These are phyloP conservation scores for Denticeps clupeoides DNA, from an alignment of 2,797 vertebrate genomes.

Conservation along the genomic window DNA sequence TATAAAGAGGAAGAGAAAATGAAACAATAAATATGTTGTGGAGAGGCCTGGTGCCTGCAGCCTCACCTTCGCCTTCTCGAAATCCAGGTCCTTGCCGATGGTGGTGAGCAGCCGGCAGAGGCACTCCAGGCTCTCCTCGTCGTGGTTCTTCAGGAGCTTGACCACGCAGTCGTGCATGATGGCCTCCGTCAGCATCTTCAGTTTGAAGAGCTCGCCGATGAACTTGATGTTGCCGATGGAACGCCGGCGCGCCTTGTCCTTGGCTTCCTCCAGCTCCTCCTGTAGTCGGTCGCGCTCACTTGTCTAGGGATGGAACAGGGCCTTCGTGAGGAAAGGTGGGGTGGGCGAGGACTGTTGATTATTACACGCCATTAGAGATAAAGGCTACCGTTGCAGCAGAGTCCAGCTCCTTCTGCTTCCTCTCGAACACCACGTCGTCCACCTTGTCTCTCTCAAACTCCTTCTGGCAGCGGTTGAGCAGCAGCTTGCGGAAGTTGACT, in stretches of 20 bases:
- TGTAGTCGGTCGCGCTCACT: constrained; percentile 81
- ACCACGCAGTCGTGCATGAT: constrained; percentile 98
- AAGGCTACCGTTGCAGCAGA: constrained; percentile 70
- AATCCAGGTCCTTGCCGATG: constrained; percentile 95
- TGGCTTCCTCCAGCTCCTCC: constrained; percentile 83
- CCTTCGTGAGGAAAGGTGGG: background rate
- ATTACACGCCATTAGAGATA: background rate
- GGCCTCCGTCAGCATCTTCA: constrained; percentile 94
- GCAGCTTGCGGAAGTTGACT: constrained; percentile 91
- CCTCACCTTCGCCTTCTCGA: constrained; percentile 98
- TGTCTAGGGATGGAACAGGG: constrained; percentile 45
- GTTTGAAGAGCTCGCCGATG: constrained; percentile 94
- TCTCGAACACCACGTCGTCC: constrained; percentile 91
- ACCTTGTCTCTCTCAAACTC: constrained; percentile 97
- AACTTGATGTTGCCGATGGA: constrained; percentile 97
- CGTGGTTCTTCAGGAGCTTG: constrained; percentile 93
- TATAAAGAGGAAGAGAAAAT: too few relatives aligned
- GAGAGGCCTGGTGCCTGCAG: too few relatives aligned
- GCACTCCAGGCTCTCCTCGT: constrained; percentile 89
- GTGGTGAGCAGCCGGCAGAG: constrained; percentile 90
- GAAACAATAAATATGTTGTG: too few relatives aligned
- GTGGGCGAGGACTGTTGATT: too few relatives aligned
- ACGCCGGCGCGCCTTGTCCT: constrained; percentile 85
- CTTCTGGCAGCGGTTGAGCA: constrained; percentile 95
- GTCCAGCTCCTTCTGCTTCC: constrained; percentile 92